Evolutionary conservation across 37 sponge, comb jelly and placozoan species (phyloP).

Genomic region (Ianthella basta): DNA sequence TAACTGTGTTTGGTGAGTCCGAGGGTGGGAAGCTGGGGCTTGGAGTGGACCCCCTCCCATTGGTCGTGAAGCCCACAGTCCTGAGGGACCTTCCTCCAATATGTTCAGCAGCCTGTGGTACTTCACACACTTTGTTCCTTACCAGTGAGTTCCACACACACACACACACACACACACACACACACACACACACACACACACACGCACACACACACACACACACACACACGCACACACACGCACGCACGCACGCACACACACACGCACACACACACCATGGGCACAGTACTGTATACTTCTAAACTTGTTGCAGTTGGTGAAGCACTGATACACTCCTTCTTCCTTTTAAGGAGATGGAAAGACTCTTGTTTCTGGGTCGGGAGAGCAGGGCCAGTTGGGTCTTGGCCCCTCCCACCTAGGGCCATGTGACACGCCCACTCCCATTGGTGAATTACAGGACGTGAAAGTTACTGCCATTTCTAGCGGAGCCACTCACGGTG

Average conservation of each 20-base stretch:
- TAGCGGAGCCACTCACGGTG: constrained; percentile 1
- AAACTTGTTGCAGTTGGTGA: too few relatives aligned
- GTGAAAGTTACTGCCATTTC: not conserved
- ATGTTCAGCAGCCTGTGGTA: not conserved
- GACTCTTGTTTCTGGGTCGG: not conserved
- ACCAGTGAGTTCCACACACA: constrained; percentile 13
- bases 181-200: constrained; percentile 23
- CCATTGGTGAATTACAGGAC: not conserved
- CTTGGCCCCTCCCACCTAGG: constrained; percentile 3
- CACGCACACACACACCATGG: not conserved
- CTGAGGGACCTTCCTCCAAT: not conserved
- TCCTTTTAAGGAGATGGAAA: constrained; percentile 1
- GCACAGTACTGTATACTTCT: not conserved
- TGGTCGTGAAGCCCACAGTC: not conserved
- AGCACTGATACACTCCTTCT: not conserved
- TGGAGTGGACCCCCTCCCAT: not conserved
- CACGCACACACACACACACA: not conserved
- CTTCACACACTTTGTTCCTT: not conserved
- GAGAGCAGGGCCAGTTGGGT: constrained; percentile 15
- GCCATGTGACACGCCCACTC: constrained; percentile 10
- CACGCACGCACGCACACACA: not conserved
- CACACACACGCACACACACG: not conserved
- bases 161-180: constrained; percentile 20
- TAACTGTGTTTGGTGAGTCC: constrained; percentile 23
- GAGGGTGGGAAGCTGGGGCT: constrained; percentile 18